Percentiles rank a stretch among this genome's conserved stretches.
phyloP scores from a whole-genome alignment of 2,113 vertebrate genomes.

The Grus americana region DNA sequence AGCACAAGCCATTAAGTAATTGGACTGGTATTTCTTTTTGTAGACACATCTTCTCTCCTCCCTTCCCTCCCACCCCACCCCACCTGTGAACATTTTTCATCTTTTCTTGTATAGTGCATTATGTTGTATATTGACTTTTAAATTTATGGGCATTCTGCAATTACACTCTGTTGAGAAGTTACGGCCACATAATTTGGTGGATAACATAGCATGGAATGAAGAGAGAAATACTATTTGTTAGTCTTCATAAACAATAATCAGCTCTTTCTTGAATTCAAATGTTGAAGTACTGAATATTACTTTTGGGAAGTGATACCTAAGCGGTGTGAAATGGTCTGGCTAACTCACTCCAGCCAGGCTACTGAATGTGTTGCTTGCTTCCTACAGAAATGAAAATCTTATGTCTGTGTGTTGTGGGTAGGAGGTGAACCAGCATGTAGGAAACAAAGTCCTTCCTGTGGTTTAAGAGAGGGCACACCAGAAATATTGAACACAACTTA shows the following conservation, averaged over 20 bases:
- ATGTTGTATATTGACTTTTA: background rate
- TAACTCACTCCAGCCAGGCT: background rate
- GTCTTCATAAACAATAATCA: background rate
- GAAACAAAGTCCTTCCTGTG: background rate
- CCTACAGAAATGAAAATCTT: background rate
- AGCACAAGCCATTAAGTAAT: slow-evolving; percentile 92
- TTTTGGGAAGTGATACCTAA: background rate
- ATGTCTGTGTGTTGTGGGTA: background rate
- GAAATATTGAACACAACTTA: background rate
- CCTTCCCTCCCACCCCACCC: too few relatives aligned
- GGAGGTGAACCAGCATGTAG: background rate
- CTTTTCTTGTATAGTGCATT: background rate
- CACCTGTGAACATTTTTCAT: background rate
- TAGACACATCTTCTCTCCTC: background rate
- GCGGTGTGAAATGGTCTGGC: background rate
- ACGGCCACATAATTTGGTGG: background rate
- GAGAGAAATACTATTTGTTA: background rate
- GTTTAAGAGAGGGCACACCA: background rate
- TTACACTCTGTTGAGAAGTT: background rate
- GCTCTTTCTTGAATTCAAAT: background rate
- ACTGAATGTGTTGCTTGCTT: background rate
- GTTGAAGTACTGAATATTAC: background rate
- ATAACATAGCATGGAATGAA: background rate
- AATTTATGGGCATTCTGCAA: background rate
- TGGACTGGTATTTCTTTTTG: background rate